Percentiles rank a stretch among this genome's conserved stretches.
phyloP scores from a whole-genome alignment of 2,113 vertebrate species.

The Lanius collurio region DNA sequence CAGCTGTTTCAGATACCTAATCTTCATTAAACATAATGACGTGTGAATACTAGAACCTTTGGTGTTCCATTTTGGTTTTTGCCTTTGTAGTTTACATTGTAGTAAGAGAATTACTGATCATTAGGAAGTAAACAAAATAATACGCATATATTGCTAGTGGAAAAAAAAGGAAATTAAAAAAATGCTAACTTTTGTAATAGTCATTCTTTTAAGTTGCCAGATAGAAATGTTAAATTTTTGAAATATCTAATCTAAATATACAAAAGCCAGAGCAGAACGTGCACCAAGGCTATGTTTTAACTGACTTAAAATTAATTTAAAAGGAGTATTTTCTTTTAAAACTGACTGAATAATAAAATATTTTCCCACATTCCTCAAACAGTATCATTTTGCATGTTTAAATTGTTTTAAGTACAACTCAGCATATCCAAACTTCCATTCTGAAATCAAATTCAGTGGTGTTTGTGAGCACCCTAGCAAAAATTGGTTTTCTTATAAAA shows the following conservation, averaged over 20 bases:
- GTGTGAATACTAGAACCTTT: neutral
- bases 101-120: neutral
- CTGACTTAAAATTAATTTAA: neutral
- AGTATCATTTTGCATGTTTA: neutral
- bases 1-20: neutral
- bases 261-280: neutral
- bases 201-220: neutral
- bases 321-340: neutral
- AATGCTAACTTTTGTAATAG: neutral
- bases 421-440: neutral
- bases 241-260: neutral
- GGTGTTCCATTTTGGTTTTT: neutral
- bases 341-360: neutral
- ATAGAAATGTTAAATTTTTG: neutral
- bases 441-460: neutral
- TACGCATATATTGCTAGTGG: neutral
- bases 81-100: neutral
- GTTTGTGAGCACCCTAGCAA: neutral
- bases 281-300: neutral
- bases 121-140: neutral
- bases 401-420: neutral
- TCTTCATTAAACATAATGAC: neutral
- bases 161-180: neutral
- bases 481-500: neutral
- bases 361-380: neutral